Conservation (phyloP, 2,888 invertebrate genomes). For the Molanna angustata region DNA sequence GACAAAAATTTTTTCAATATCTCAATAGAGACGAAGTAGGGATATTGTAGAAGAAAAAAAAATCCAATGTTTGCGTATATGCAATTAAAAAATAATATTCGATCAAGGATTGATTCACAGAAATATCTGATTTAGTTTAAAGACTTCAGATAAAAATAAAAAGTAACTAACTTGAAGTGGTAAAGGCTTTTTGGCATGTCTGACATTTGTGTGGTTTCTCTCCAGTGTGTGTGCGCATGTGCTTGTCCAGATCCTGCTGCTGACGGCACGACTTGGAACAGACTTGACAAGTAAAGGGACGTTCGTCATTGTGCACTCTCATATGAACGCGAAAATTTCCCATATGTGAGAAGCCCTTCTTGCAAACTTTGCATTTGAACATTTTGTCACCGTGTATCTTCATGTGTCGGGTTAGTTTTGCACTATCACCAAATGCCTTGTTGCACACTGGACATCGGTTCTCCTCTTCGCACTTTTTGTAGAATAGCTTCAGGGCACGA, state of each 20-base stretch:
- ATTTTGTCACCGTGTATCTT: conserved; percentile 46
- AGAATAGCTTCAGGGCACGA: conserved; percentile 14
- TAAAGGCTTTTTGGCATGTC: conserved; percentile 31
- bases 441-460: conserved; percentile 30
- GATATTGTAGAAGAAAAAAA: too few relatives aligned
- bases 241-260: conserved; percentile 35
- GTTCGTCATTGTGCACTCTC: conserved; percentile 35
- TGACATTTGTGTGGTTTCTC: conserved; percentile 34
- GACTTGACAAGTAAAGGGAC: conserved; percentile 34
- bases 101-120: too few relatives aligned
- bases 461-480: conserved; percentile 14
- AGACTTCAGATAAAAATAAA: not conserved
- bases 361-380: conserved; percentile 45
- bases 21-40: too few relatives aligned
- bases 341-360: conserved; percentile 45
- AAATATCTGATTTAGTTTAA: too few relatives aligned
- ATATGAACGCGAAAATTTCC: conserved; percentile 41
- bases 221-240: conserved; percentile 35
- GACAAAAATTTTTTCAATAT: too few relatives aligned
- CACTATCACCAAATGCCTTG: conserved; percentile 39
- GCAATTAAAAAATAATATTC: too few relatives aligned
- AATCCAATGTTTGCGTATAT: too few relatives aligned
- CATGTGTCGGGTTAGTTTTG: conserved; percentile 45
- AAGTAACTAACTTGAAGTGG: conserved; percentile 29
- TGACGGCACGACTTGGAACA: conserved; percentile 35